These are phyloP conservation scores for Hedya salicella DNA, from an alignment of 2,888 invertebrate genomes.

Conservation along the genomic window DNA sequence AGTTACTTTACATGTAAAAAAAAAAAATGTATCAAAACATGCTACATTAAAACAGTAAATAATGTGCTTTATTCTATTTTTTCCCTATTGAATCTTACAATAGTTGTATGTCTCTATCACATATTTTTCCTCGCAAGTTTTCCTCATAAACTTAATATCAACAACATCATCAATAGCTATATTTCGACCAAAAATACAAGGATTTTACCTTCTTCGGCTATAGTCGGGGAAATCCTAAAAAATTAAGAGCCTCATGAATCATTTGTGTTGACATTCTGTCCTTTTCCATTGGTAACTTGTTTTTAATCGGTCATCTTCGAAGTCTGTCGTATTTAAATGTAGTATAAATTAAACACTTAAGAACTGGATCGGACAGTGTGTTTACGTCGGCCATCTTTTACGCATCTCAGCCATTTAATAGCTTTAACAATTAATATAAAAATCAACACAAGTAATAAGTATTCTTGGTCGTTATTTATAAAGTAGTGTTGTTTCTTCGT, in stretches of 20 bases:
- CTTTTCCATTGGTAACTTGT: background rate
- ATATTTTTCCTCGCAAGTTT: no score
- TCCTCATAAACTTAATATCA: no score
- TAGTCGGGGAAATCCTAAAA: slow-evolving; percentile 15
- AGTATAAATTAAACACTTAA: slow-evolving; percentile 22
- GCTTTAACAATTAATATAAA: background rate
- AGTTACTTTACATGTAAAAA: no score
- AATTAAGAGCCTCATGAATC: slow-evolving; percentile 12
- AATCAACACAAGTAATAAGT: background rate
- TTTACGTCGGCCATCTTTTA: slow-evolving; percentile 6
- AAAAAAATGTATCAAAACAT: no score
- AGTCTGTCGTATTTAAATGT: background rate
- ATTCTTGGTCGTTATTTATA: background rate
- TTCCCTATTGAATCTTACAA: no score
- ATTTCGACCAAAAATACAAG: background rate
- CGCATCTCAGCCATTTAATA: slow-evolving; percentile 7
- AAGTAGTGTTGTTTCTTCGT: background rate
- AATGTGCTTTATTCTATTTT: no score
- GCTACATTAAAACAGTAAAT: no score
- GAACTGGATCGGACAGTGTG: slow-evolving; percentile 17
- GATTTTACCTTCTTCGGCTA: background rate
- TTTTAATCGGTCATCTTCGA: slow-evolving; percentile 17
- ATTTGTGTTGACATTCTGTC: slow-evolving; percentile 12
- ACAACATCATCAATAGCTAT: no score
- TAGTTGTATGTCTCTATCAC: no score